Conservation (phyloP, 2,113 vertebrate species). For the Beaufortia kweichowensis region DNA sequence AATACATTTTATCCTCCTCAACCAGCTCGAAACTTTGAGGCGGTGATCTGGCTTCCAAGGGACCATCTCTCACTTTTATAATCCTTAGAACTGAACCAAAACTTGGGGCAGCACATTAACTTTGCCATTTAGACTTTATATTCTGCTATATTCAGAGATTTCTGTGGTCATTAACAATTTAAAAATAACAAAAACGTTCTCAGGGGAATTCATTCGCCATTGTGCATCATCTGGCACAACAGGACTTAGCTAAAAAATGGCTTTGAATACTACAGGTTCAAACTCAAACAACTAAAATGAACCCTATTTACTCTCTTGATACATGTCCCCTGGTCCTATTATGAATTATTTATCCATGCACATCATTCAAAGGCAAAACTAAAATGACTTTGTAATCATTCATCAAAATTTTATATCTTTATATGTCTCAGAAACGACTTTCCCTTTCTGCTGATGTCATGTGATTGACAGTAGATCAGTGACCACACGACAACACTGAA, state of each 20-base stretch:
- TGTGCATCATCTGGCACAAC: background rate
- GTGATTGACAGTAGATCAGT: too few species aligned
- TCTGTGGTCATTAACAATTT: conserved; percentile 14
- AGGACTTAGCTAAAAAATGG: background rate
- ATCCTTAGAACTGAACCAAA: conserved; percentile 22
- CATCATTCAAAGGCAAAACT: too few species aligned
- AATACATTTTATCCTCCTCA: conserved; percentile 32
- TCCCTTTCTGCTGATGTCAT: too few species aligned
- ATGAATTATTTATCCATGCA: too few species aligned
- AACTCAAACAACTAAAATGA: background rate
- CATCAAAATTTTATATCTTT: too few species aligned
- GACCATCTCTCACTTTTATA: conserved; percentile 36
- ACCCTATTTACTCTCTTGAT: too few species aligned
- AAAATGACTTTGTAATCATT: too few species aligned
- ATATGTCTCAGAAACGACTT: too few species aligned
- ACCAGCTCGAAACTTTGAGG: conserved; percentile 19
- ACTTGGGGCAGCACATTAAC: conserved; percentile 12
- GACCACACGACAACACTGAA: too few species aligned
- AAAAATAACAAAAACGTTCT: conserved; percentile 13
- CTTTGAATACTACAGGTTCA: too few species aligned
- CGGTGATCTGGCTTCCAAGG: conserved; percentile 17
- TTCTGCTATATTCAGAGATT: conserved; percentile 28
- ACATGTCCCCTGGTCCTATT: too few species aligned
- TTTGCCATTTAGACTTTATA: conserved; percentile 19
- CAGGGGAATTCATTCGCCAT: conserved; percentile 15